Evolutionary conservation across 2,113 vertebrate genomes (phyloP), one percentile per base, ranked within the genome.

Genomic region (Cygnus atratus): DNA sequence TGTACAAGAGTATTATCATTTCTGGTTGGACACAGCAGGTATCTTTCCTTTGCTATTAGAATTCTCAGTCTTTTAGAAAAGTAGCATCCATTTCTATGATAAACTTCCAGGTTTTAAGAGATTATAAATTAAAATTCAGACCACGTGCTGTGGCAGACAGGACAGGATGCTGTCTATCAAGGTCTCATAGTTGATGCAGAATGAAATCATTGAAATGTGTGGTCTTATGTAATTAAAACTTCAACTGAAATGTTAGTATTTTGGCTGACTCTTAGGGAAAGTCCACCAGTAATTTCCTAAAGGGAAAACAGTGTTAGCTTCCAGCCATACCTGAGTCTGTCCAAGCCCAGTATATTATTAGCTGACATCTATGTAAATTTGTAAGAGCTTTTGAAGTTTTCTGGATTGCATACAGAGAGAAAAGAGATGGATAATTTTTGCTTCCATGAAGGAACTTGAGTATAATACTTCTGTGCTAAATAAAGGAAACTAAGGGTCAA

Each of bases 401-500:
- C 75, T 90, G 59, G 28, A 74, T 71, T 90, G 44, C 2, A 10
- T 74, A 72, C 37, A 55, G 84, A 74, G 19, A 80, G 63, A 93
- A 84, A 19, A 87, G 55, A 86, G 57, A 92, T 71, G 11, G 72
- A 86, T 77, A 93, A n/a, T 95, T 97, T 93, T 96, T 94, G 71
- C 72, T 86, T 96, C 65, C 72, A 78, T 67, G 75, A 88, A 65
- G 35, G 15, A 66, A 76, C 21, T 2, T 1, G 10, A 79, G 63
- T 90, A 74, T 95, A 79, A 75, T 39, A 90, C 26, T 79, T 96
- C 85, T 84, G 52, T 33, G 65, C 43, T 90, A 86, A 92, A 55
- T 86, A 85, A 86, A 84, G 75, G 46, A 97, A 95, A n/a, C 37
- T 88, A 48, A 95, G 68, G 75, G 85, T 95, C 93, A 93, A 55